These are phyloP conservation scores for Pecten maximus DNA, from an alignment of 2,888 invertebrate species.

Conservation along the genomic window DNA sequence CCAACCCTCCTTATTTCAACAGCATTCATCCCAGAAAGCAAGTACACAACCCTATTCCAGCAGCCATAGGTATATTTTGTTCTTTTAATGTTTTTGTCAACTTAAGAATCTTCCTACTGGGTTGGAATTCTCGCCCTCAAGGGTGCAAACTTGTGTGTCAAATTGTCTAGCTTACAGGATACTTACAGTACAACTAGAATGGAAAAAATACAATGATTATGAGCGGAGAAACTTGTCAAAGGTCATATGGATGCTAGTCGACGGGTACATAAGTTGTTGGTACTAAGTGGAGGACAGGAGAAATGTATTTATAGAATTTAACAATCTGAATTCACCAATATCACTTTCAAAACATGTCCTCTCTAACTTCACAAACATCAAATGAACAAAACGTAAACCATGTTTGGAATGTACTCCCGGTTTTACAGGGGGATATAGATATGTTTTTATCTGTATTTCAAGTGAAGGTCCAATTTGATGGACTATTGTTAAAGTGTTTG, in stretches of 20 bases:
- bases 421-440: neutral
- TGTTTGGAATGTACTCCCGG: neutral
- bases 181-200: no score
- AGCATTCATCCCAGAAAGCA: no score
- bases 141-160: no score
- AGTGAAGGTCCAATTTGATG: neutral
- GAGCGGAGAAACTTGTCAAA: neutral
- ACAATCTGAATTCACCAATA: neutral
- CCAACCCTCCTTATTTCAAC: no score
- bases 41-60: no score
- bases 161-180: no score
- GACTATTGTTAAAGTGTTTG: neutral
- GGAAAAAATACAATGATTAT: no score
- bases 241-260: neutral
- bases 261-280: neutral
- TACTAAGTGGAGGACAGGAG: neutral
- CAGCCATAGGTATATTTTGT: no score
- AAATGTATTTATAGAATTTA: neutral
- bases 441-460: neutral
- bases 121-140: no score
- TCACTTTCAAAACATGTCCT: conserved; percentile 1
- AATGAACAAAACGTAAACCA: neutral
- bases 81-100: no score
- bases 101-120: no score
- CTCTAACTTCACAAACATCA: neutral